These are phyloP conservation scores for Panopea generosa DNA, from an alignment of 2,888 invertebrate species.

Conservation along the genomic window DNA sequence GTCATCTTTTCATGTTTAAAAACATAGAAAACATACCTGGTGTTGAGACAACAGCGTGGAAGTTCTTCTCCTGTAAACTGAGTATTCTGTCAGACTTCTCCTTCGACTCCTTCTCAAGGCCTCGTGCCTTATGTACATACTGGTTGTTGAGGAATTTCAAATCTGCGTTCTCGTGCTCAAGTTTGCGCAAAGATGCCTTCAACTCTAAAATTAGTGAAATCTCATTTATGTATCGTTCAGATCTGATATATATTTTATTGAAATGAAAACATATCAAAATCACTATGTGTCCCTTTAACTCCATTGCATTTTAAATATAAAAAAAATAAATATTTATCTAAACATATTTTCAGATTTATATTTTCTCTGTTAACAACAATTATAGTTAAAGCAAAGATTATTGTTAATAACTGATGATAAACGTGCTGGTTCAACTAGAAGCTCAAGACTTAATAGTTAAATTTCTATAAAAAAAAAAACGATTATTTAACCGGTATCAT, in stretches of 20 bases:
- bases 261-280: neutral
- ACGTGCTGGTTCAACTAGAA: too few species aligned
- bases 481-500: too few species aligned
- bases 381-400: too few species aligned
- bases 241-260: neutral
- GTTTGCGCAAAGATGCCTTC: slow-evolving; percentile 87
- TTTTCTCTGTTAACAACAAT: too few species aligned
- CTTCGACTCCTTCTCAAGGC: slow-evolving; percentile 88
- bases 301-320: neutral
- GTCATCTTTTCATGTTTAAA: too few species aligned
- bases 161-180: slow-evolving; percentile 87
- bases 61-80: slow-evolving; percentile 86
- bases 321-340: too few species aligned
- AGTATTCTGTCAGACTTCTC: slow-evolving; percentile 87
- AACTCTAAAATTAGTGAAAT: slow-evolving; percentile 81
- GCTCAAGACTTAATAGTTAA: too few species aligned
- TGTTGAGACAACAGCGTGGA: slow-evolving; percentile 85
- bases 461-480: too few species aligned
- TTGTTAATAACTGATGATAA: too few species aligned
- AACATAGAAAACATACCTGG: slow-evolving; percentile 82
- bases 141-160: slow-evolving; percentile 87
- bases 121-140: slow-evolving; percentile 88
- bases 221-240: too few species aligned
- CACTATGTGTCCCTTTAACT: neutral
- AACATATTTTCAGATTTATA: too few species aligned